Evolutionary conservation across 53 echinoderm and acorn worm species (phyloP).

Genomic region (Glandiceps talaboti): DNA sequence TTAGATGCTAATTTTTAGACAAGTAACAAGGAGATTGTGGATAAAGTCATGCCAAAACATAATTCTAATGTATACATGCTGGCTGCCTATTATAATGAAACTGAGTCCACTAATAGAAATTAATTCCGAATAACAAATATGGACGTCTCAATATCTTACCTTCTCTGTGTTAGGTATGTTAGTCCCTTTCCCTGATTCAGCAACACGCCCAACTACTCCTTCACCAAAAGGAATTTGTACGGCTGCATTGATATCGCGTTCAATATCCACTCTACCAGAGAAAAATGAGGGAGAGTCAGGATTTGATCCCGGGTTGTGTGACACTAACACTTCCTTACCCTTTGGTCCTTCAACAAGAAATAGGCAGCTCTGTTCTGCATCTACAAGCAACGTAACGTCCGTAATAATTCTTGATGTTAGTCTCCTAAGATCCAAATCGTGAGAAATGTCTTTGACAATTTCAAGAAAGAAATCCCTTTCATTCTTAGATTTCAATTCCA

Average conservation of each 20-base stretch:
- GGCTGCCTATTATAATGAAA: too few relatives aligned
- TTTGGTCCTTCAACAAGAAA: conserved; percentile 89
- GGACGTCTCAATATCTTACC: conserved; percentile 27
- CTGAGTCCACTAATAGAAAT: too few relatives aligned
- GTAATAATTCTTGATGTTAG: conserved; percentile 57
- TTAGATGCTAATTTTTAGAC: too few relatives aligned
- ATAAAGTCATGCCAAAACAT: too few relatives aligned
- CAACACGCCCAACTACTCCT: conserved; percentile 61
- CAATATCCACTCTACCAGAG: neutral
- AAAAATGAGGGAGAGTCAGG: neutral
- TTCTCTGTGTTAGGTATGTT: conserved; percentile 57
- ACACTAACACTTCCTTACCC: conserved; percentile 54
- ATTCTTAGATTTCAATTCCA: conserved; percentile 68
- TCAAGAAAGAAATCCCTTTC: conserved; percentile 92
- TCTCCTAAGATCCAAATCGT: conserved; percentile 79
- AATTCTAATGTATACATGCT: too few relatives aligned
- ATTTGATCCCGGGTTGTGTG: neutral
- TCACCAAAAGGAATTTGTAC: conserved; percentile 52
- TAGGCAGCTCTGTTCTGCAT: conserved; percentile 52
- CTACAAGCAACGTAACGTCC: conserved; percentile 73
- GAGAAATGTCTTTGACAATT: conserved; percentile 92
- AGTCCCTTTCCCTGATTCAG: conserved; percentile 54
- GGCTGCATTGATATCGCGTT: neutral
- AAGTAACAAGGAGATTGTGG: too few relatives aligned
- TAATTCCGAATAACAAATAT: too few relatives aligned